Conservation (phyloP, 2,797 vertebrate genomes). For the Gymnoscopelus braueri region DNA sequence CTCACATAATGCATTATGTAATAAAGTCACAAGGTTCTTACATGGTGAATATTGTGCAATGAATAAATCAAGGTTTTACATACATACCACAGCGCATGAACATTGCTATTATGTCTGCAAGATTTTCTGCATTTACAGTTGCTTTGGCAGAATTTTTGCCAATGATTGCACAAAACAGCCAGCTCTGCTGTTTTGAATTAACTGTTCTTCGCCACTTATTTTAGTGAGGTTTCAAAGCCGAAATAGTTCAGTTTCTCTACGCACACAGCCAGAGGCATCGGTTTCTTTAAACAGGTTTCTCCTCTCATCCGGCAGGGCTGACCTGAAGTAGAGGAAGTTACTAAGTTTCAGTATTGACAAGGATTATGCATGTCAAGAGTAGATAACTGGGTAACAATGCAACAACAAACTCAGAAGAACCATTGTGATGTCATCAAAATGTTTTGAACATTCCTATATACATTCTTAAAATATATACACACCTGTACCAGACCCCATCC, state of each 20-base stretch:
- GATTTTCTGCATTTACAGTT: not conserved
- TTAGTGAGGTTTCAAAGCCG: not conserved
- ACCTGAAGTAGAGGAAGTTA: not conserved
- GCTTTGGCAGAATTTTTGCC: not conserved
- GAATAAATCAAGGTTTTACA: not conserved
- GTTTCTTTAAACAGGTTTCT: constrained; percentile 24
- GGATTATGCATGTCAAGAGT: no score
- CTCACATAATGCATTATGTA: not conserved
- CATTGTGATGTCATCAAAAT: not conserved
- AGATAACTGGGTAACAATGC: no score
- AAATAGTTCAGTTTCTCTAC: constrained; percentile 27
- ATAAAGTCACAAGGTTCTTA: constrained; percentile 3
- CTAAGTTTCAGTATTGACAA: not conserved
- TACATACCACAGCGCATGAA: no score
- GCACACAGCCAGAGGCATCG: constrained; percentile 46
- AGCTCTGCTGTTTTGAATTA: constrained; percentile 1
- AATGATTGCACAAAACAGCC: not conserved
- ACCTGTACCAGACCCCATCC: no score
- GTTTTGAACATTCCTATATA: not conserved
- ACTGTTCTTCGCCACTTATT: no score
- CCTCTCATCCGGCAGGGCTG: not conserved
- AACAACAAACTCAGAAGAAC: no score
- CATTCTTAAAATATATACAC: no score
- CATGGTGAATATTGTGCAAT: constrained; percentile 17
- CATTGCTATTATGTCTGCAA: not conserved